Evolutionary conservation across 2,797 vertebrate species (phyloP).

Genomic region (Phoxinus dragarum): DNA sequence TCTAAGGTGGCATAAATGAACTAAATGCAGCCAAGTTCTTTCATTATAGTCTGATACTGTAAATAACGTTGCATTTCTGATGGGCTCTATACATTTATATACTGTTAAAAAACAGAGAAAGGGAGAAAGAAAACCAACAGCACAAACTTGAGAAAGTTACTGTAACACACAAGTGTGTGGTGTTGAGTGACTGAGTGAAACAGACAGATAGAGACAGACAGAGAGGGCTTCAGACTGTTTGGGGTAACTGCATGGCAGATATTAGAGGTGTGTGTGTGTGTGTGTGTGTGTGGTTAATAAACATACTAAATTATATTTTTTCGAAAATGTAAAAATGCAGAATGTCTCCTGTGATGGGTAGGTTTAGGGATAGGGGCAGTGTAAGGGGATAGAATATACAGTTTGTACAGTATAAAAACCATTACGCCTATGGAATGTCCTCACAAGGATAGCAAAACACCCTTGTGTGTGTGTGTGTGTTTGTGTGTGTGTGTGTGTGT

Average conservation of each 20-base stretch:
- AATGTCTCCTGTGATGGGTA: too few relatives aligned
- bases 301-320: too few relatives aligned
- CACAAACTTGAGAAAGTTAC: conserved; percentile 63
- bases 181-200: conserved; percentile 68
- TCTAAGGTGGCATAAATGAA: not conserved
- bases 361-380: too few relatives aligned
- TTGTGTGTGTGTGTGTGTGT: conserved; percentile 48
- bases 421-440: too few relatives aligned
- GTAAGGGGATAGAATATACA: too few relatives aligned
- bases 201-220: conserved; percentile 22
- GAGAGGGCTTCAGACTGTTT: conserved; percentile 67
- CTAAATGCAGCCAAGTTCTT: not conserved
- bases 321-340: too few relatives aligned
- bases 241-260: conserved; percentile 72
- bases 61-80: not conserved
- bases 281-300: conserved; percentile 39
- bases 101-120: not conserved
- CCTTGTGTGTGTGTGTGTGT: conserved; percentile 48
- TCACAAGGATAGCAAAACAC: too few relatives aligned
- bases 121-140: conserved; percentile 38
- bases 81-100: not conserved
- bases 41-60: not conserved
- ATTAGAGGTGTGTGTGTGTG: conserved; percentile 53
- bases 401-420: too few relatives aligned
- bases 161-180: conserved; percentile 70